Base-by-base conservation (phyloP, 2,888 invertebrate species). In the Amphiduros pacificus region DNA sequence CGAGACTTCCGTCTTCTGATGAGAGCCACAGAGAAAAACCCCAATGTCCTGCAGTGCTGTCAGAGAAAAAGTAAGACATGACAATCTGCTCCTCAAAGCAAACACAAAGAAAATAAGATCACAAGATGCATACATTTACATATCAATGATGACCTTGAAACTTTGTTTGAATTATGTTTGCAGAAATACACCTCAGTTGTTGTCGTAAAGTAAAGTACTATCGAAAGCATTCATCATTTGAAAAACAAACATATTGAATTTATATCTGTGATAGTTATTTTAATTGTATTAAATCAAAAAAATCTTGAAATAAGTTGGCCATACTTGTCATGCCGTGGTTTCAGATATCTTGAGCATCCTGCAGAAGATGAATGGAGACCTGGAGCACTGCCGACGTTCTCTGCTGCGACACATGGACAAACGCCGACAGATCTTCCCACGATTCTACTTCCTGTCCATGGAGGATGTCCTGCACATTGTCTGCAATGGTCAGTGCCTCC, bases 21-120 rank as follows among this genome's bases (percentile, higher is more conserved):
- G 82, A 72, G 76, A 58, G 80, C 81, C 17, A 80, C 80, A 29
- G 79, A 81, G 71, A 79, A 77, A 67, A 81, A 81, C 63, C 77
- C 80, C 14, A 82, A 82, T 68, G 78, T 82, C 6, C 69, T 82
- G 22, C 81, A 82, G 65, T 82, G 81, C 65, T 82, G 82, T 67
- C 75, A 76, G 17, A 71, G 81, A 52, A 81, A 81, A 73, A 78
- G 82, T 82, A 72, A 72, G 73, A 60, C 32, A 31, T 44, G n/a
- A 20, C 36, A 11, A 17, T 11, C 17, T 36, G 36, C 36, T 36
- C 17, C 36, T 17, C 9, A 36, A 9, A 11, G 36, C 9, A 36
- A n/a, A n/a, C n/a, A n/a, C n/a, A n/a, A n/a, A n/a, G n/a, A n/a
- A n/a, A n/a, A n/a, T n/a, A n/a, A n/a, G n/a, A n/a, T n/a, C n/a